Evolutionary conservation across 2,113 vertebrate species (phyloP).

Genomic region (Lonchura striata): DNA sequence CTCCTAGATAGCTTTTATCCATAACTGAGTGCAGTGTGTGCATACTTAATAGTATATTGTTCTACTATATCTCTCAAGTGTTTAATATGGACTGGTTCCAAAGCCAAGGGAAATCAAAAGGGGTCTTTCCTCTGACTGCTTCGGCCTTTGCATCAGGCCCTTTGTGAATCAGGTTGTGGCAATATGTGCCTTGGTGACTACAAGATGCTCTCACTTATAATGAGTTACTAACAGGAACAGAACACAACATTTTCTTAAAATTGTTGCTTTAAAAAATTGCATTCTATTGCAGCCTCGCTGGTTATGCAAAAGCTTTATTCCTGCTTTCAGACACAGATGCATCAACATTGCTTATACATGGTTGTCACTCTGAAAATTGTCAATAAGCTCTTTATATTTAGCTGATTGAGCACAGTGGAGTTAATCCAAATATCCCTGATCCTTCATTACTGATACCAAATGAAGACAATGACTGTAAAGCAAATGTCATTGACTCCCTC

Average conservation of each 20-base stretch:
- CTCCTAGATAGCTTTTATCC: slow-evolving; percentile 14
- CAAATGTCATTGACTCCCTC: slow-evolving; percentile 41
- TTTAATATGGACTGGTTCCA: slow-evolving; percentile 20
- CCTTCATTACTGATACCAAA: slow-evolving; percentile 43
- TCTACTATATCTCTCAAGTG: neutral
- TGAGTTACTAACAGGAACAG: neutral
- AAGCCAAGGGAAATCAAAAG: neutral
- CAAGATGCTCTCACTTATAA: neutral
- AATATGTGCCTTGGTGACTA: neutral
- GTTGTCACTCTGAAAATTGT: neutral
- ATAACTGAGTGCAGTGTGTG: neutral
- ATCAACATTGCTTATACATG: neutral
- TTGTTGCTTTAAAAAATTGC: neutral
- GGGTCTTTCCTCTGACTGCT: neutral
- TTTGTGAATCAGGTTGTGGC: neutral
- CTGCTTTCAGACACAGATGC: slow-evolving; percentile 16
- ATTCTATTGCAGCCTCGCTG: neutral
- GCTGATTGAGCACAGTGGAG: neutral
- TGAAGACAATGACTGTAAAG: slow-evolving; percentile 38
- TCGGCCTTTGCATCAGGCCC: neutral
- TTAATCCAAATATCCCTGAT: slow-evolving; percentile 41
- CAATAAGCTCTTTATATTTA: slow-evolving; percentile 3
- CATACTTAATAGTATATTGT: slow-evolving; percentile 8
- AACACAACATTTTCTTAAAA: neutral
- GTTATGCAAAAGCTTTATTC: neutral